These are phyloP conservation scores for Ellobium chinense DNA, from an alignment of 2,888 invertebrate genomes.

Conservation along the genomic window DNA sequence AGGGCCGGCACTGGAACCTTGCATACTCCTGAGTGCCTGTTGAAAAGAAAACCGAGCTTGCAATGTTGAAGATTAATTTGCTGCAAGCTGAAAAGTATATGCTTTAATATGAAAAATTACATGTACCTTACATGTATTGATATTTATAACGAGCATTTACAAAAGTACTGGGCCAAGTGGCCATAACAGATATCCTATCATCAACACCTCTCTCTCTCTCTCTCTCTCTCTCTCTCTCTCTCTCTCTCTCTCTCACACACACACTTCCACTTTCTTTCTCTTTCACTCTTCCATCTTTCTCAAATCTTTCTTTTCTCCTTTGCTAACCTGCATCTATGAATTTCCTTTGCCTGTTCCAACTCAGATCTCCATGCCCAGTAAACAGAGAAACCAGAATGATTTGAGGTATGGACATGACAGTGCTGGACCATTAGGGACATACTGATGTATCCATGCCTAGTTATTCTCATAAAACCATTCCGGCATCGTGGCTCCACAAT, in stretches of 20 bases:
- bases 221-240: too few relatives aligned
- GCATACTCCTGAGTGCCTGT: constrained; percentile 8
- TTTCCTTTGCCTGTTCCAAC: not conserved
- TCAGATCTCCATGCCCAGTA: constrained; percentile 31
- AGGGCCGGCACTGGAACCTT: not conserved
- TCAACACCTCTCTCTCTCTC: not conserved
- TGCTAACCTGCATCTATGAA: constrained; percentile 17
- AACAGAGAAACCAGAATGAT: not conserved
- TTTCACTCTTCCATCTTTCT: too few relatives aligned
- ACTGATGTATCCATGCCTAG: not conserved
- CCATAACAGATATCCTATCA: too few relatives aligned
- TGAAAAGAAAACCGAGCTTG: too few relatives aligned
- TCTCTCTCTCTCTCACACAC: too few relatives aligned
- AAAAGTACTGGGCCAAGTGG: too few relatives aligned
- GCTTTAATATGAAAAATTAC: too few relatives aligned
- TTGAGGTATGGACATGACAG: not conserved
- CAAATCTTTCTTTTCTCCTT: not conserved
- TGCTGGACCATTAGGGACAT: not conserved
- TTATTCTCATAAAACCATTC: constrained; percentile 6
- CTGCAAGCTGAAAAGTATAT: too few relatives aligned
- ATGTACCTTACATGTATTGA: too few relatives aligned
- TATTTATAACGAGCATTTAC: too few relatives aligned
- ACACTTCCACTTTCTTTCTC: too few relatives aligned
- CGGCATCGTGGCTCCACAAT: constrained; percentile 29
- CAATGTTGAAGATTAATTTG: too few relatives aligned